Evolutionary conservation across 2,113 vertebrate genomes (phyloP).

Genomic region (Paramisgurnus dabryanus): DNA sequence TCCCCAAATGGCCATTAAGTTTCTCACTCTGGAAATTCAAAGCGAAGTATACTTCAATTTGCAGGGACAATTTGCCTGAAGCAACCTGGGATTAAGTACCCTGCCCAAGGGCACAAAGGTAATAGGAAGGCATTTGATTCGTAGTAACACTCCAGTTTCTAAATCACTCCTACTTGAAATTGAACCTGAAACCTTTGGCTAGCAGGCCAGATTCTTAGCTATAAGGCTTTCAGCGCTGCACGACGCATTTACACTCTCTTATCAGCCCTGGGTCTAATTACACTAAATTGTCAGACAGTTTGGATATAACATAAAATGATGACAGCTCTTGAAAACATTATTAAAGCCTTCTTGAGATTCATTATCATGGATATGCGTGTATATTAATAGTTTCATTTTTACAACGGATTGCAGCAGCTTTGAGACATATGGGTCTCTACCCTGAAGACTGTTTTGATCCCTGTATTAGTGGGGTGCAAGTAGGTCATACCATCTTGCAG

Average conservation of each 20-base stretch:
- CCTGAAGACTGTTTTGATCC: conserved; percentile 40
- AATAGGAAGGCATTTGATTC: conserved; percentile 9
- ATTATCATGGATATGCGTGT: not conserved
- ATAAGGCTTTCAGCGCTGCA: not conserved
- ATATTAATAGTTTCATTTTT: not conserved
- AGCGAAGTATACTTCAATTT: conserved; percentile 21
- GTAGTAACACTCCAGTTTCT: conserved; percentile 13
- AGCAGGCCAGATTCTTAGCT: not conserved
- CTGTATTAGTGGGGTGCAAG: conserved; percentile 42
- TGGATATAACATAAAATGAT: not conserved
- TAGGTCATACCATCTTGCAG: conserved; percentile 36
- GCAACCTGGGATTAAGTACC: conserved; percentile 13
- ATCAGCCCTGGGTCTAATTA: conserved; percentile 37
- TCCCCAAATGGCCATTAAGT: no score
- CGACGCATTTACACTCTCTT: not conserved
- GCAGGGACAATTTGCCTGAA: not conserved
- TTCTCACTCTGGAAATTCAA: not conserved
- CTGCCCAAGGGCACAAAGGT: not conserved
- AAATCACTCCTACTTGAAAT: conserved; percentile 21
- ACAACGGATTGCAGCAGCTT: conserved; percentile 30
- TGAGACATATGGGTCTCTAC: conserved; percentile 41
- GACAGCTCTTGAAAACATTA: conserved; percentile 14
- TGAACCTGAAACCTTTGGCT: conserved; percentile 4
- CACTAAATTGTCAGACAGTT: conserved; percentile 26
- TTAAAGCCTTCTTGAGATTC: not conserved